Base-by-base conservation (phyloP, 1,140 invertebrate genomes). In the Odontomachus brunneus region DNA sequence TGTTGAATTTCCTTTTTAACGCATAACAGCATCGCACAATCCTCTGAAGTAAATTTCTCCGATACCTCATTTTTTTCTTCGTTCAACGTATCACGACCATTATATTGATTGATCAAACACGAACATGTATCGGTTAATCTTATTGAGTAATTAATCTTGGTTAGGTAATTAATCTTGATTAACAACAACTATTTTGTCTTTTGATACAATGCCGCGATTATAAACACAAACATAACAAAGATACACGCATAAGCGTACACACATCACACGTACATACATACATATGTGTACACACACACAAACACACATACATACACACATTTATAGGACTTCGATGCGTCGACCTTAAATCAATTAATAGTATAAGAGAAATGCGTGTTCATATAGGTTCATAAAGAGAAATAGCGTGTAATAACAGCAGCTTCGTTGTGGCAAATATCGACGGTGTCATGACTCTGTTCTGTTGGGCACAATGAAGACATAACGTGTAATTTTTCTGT, bases 331-430 rank as follows among this genome's bases (percentile, higher is more conserved):
- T 62, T 85, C 76, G 60, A 84, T 76, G 73, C 67, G 67, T 81
- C 71, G 62, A 80, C 67, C 26, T 85, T 67, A 81, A 89, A 81
- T 81, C 71, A 83, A 89, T 89, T 87, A 85, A 82, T 89, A 88
- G 65, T 49, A 29, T 89, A 89, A 89, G 73, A 75, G 66, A 89
- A 90, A 89, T 91, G 83, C 82, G 86, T 90, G 90, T 91, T 90
- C 85, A 90, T 85, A 90, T 90, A 91, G 87, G 63, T 84, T 91
- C 87, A 74, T 91, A 91, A 89, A 85, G 66, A 84, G 51, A 81
- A 53, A 76, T 73, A 83, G 49, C 80, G 51, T 87, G 51, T 78
- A 84, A 86, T 83, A 44, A 84, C 66, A 53, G 85, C 85, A 87
- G 80, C 84, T 87, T 87, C 86, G 86, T 88, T 88, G 76, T 88